Base-by-base conservation (phyloP, 2,113 vertebrate genomes). In the Cyprichromis sp. region DNA sequence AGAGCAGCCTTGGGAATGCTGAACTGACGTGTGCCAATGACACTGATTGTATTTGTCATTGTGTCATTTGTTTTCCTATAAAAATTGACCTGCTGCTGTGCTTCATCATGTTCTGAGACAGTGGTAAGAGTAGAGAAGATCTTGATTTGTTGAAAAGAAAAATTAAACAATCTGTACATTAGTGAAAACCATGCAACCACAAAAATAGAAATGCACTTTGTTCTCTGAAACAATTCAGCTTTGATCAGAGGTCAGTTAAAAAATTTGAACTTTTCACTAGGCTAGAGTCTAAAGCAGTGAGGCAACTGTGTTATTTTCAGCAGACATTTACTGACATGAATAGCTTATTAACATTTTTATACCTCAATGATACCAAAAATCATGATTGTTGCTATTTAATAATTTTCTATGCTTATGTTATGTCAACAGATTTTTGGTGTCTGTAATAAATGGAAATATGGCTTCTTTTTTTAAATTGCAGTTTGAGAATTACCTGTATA, bases 111-210 rank as follows among this genome's bases (percentile, higher is more conserved):
- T 31, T 40, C 53, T 53, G 82, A 89, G 61, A 93, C 78, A 55
- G 80, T 38, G 31, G 19, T 53, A 16, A 81, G 6, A 85, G 59
- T 57, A 79, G 29, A 68, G 85, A 87, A 71, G 80, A 14, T 9
- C 16, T 38, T 10, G 19, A 59, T 53, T 86, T 76, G 14, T 71
- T 59, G n/a, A 21, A 31, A 38, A 11, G 54, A 59, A 34, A 59
- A 61, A 53, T 63, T 17, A 5, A 55, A 38, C 9, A 73, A 84
- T 83, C 89, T 93, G 82, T 85, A 94, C 89, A 93, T 47, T 73
- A 83, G 61, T 76, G n/a, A 86, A 88, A 88, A 89, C n/a, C 45
- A 79, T n/a, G 40, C 14, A 80, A 87, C 11, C 54, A 90, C 61
- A 87, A 50, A 88, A 89, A 80, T 10, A 82, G 7, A 87, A 34